Conservation (phyloP, 2,113 vertebrate species). For the Prunella himalayana region DNA sequence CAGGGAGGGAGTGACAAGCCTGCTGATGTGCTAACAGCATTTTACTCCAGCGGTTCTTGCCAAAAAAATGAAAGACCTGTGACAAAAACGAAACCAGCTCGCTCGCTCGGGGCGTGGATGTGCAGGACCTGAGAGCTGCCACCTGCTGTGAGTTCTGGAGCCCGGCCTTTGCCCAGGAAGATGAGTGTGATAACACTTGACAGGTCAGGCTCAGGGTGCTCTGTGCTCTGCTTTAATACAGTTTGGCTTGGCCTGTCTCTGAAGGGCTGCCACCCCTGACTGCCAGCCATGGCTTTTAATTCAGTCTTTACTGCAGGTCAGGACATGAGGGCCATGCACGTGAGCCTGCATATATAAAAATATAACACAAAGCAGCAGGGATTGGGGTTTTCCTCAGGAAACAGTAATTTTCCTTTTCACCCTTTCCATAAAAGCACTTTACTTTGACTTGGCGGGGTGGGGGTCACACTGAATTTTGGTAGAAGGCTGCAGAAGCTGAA, state of each 20-base stretch:
- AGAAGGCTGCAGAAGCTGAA: neutral
- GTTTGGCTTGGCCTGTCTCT: neutral
- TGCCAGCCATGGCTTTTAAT: constrained; percentile 16
- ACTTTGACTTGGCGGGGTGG: neutral
- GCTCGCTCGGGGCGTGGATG: neutral
- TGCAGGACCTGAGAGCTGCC: neutral
- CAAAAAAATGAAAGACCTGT: constrained; percentile 29
- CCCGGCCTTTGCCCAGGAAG: neutral
- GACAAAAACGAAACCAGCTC: neutral
- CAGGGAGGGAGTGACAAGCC: constrained; percentile 30
- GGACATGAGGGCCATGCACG: neutral
- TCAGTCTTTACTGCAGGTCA: constrained; percentile 45
- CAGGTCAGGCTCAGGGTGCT: neutral
- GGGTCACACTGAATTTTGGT: neutral
- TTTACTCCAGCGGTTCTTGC: constrained; percentile 13
- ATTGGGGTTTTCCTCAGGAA: constrained; percentile 41
- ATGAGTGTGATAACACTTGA: neutral
- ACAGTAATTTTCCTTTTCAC: constrained; percentile 28
- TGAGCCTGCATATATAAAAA: neutral
- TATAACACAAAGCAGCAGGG: neutral
- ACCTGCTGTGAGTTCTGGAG: constrained; percentile 22
- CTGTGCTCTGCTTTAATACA: neutral
- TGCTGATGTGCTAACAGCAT: constrained; percentile 40
- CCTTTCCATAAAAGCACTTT: constrained; percentile 1
- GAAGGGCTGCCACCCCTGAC: constrained; percentile 15